Evolutionary conservation across 2,113 vertebrate genomes (phyloP).

Genomic region (Corythornis cristatus): DNA sequence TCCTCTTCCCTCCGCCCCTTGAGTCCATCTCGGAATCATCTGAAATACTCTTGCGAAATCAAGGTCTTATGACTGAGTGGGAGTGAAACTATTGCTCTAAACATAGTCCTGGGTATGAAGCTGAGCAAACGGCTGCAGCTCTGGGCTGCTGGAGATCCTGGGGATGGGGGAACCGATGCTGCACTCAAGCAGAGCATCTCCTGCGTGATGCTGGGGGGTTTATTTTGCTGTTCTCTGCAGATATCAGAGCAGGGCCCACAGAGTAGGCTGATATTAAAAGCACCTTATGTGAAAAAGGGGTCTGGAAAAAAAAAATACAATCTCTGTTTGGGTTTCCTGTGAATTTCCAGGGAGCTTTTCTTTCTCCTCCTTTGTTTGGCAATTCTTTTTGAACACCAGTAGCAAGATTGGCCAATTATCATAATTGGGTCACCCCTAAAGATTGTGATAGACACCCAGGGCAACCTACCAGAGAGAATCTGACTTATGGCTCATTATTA

Average conservation of each 20-base stretch:
- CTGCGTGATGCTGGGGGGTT: background rate
- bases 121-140: background rate
- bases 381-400: background rate
- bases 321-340: background rate
- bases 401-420: constrained; percentile 71
- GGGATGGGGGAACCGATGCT: background rate
- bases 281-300: background rate
- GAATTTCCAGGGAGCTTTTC: background rate
- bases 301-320: background rate
- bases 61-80: background rate
- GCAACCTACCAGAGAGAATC: constrained; percentile 74
- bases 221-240: background rate
- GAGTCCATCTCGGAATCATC: background rate
- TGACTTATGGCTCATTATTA: constrained; percentile 73
- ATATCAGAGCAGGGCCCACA: background rate
- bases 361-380: constrained; percentile 37
- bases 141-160: background rate
- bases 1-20: background rate
- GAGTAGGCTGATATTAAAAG: background rate
- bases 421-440: constrained; percentile 81
- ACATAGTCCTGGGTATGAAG: background rate
- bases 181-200: background rate
- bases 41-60: background rate
- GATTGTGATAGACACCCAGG: constrained; percentile 68
- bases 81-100: background rate